These are phyloP conservation scores for Mactromeris polynyma DNA, from an alignment of 2,888 invertebrate genomes.

Conservation along the genomic window DNA sequence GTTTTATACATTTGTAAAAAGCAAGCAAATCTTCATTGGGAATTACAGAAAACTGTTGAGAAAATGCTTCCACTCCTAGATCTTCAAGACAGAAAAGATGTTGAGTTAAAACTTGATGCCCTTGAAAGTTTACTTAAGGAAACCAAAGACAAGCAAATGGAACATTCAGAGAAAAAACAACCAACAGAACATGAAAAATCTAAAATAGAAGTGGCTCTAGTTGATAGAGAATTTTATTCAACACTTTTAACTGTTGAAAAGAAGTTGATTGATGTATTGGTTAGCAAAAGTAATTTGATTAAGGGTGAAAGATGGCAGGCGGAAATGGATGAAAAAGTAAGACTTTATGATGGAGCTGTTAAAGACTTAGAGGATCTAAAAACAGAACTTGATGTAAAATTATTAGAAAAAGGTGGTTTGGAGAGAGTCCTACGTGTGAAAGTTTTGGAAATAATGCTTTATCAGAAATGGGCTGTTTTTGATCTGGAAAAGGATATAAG, in stretches of 20 bases:
- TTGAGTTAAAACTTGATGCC: conserved; percentile 23
- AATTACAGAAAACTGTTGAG: conserved; percentile 29
- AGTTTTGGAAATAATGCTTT: conserved; percentile 56
- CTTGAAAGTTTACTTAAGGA: background rate
- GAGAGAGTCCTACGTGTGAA: conserved; percentile 54
- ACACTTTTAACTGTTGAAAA: conserved; percentile 49
- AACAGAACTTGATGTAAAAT: conserved; percentile 28
- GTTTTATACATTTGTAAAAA: conserved; percentile 39
- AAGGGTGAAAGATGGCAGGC: background rate
- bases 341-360: background rate
- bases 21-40: conserved; percentile 21
- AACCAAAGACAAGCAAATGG: conserved; percentile 22
- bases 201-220: conserved; percentile 34
- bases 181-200: conserved; percentile 43
- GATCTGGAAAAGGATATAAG: conserved; percentile 42
- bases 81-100: conserved; percentile 22
- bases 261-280: conserved; percentile 28
- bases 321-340: background rate
- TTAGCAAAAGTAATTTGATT: background rate
- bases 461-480: conserved; percentile 42
- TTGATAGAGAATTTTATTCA: conserved; percentile 38
- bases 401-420: conserved; percentile 16
- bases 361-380: conserved; percentile 30
- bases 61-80: conserved; percentile 42
- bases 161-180: conserved; percentile 46